Evolutionary conservation across 2,888 invertebrate species (phyloP), one percentile per base, ranked within the genome.

Genomic region (Prostheceraeus crozeri): DNA sequence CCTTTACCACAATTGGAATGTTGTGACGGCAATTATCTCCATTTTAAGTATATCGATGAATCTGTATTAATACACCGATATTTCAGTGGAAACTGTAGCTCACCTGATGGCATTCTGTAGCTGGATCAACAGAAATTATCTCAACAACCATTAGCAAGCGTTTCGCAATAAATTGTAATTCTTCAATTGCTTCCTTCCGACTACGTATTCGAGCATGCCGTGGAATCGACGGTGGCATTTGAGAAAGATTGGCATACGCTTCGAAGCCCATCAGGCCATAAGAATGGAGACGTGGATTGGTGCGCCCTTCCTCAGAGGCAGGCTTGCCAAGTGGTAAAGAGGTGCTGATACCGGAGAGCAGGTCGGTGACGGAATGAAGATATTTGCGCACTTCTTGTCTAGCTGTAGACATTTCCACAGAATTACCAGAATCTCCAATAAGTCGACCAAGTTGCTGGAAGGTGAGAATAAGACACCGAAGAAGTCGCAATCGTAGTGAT

Each of bases 211-310:
- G 86, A 0, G 91, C 89, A 76, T 90, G 93, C 19, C 96, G 83
- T 0, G 96, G 96, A 80, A 96, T 98, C 16, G 96, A 93, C 0
- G 96, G 93, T n/a, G 96, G 96, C 58, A 96, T 80, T 53, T 93
- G 80, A 40, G 91, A 83, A 77, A 93, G 93, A 79, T 96, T 96
- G 45, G 93, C 86, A 76, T 90, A 84, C 1, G 93, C 90, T 71
- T 94, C 91, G 78, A 96, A 96, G 1, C 94, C 94, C 81, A 88
- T n/a, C 2, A 57, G 19, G 19, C 57, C 57, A 21, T 57, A 57
- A 2, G 58, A 6, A 6, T 19, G 23, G 4, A 3, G 19, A 21
- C 57, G 56, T 3, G 57, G 57, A 57, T 57, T 27, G 14, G 58
- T 30, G 14, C 31, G 23, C 2, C 57, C 57, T n/a, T n/a, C n/a